Percentiles rank a stretch among this genome's conserved stretches.
Evolutionary conservation across 2,797 vertebrate genomes (phyloP).

Genomic region (Enteromius anoplus): DNA sequence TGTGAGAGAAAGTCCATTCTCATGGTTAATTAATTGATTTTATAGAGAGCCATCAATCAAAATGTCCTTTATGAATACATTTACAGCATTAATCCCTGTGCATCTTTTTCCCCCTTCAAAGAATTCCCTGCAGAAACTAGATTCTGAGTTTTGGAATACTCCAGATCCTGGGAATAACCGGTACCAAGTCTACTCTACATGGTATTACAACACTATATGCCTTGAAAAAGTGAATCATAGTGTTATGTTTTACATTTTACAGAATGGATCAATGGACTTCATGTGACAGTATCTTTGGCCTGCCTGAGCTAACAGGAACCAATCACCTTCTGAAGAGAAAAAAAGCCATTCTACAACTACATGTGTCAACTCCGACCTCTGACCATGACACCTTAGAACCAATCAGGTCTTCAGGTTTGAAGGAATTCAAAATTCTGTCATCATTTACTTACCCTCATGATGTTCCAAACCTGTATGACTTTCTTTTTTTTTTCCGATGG

Average conservation of each 20-base stretch:
- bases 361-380: slow-evolving; percentile 58
- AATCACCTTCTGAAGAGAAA: slow-evolving; percentile 73
- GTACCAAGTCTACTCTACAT: slow-evolving; percentile 30
- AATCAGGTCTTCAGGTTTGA: slow-evolving; percentile 39
- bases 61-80: background rate
- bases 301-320: slow-evolving; percentile 59
- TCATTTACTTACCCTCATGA: background rate
- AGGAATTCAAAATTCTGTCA: background rate
- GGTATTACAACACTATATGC: background rate
- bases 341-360: slow-evolving; percentile 70
- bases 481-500: slow-evolving; percentile 11
- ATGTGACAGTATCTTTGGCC: slow-evolving; percentile 74
- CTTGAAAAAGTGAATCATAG: background rate
- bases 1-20: slow-evolving; percentile 65
- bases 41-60: background rate
- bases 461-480: background rate
- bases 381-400: slow-evolving; percentile 11
- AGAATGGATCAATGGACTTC: slow-evolving; percentile 68
- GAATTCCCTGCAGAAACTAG: slow-evolving; percentile 70
- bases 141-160: slow-evolving; percentile 72
- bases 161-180: slow-evolving; percentile 65
- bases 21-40: background rate
- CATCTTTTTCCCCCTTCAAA: slow-evolving; percentile 11
- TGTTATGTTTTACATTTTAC: slow-evolving; percentile 9
- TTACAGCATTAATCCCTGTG: background rate